Conservation (phyloP, 92 coral and sea anemone genomes). For the Siderastrea radians region DNA sequence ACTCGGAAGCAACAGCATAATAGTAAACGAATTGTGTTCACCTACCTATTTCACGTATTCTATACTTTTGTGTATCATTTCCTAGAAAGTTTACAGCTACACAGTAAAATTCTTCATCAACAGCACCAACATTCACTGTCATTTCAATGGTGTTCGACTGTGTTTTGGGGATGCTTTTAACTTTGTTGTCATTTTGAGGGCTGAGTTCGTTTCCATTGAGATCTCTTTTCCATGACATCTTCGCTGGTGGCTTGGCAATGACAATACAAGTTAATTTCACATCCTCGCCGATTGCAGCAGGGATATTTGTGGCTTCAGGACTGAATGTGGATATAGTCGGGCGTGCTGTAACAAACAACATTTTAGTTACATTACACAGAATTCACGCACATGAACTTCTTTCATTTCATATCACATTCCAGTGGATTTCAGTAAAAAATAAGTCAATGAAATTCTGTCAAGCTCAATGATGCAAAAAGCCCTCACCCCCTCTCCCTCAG, state of each 20-base stretch:
- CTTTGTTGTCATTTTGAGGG: conserved; percentile 3
- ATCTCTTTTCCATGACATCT: conserved; percentile 62
- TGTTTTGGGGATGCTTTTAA: conserved; percentile 11
- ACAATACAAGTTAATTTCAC: conserved; percentile 54
- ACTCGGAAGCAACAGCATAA: too few relatives aligned
- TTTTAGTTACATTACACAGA: too few relatives aligned
- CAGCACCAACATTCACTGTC: conserved; percentile 24
- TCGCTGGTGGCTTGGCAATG: conserved; percentile 51
- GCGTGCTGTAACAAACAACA: conserved; percentile 52
- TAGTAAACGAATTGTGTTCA: too few relatives aligned
- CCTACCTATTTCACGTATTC: conserved; percentile 85
- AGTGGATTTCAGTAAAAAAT: too few relatives aligned
- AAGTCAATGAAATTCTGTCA: too few relatives aligned
- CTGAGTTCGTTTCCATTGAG: conserved; percentile 15
- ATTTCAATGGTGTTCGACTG: conserved; percentile 9
- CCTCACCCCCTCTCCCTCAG: too few relatives aligned
- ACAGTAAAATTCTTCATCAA: conserved; percentile 80
- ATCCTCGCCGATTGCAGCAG: conserved; percentile 48
- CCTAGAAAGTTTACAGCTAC: conserved; percentile 84
- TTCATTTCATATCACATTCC: too few relatives aligned
- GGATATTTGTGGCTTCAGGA: conserved; percentile 75
- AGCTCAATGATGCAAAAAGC: too few relatives aligned
- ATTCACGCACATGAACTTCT: too few relatives aligned
- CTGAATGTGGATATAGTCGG: conserved; percentile 70
- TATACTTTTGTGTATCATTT: conserved; percentile 66